A percentile compares a stretch with the other conserved stretches of the same genome.
Conservation (phyloP, 1,140 invertebrate species). For the Lordiphosa mommai region DNA sequence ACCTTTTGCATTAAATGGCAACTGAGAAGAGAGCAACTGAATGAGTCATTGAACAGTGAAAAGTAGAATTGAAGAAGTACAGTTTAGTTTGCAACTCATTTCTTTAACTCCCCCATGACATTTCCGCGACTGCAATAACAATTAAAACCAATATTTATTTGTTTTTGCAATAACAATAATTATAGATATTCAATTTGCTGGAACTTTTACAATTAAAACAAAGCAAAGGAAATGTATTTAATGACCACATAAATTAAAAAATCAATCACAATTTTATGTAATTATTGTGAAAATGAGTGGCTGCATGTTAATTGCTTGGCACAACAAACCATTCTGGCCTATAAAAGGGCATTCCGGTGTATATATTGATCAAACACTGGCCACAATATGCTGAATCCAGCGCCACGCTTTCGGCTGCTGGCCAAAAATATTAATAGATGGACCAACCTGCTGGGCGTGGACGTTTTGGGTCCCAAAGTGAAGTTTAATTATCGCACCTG, state of each 20-base stretch:
- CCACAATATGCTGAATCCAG: background rate
- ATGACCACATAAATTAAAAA: slow-evolving; percentile 17
- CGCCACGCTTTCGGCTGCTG: slow-evolving; percentile 22
- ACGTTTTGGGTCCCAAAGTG: slow-evolving; percentile 13
- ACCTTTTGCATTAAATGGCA: too few species aligned
- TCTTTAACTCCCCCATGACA: too few species aligned
- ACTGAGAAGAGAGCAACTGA: too few species aligned
- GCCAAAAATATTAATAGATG: slow-evolving; percentile 25
- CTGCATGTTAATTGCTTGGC: background rate
- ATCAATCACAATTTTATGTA: slow-evolving; percentile 22
- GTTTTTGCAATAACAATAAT: too few species aligned
- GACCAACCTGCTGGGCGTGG: slow-evolving; percentile 30
- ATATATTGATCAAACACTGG: background rate
- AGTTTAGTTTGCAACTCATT: too few species aligned
- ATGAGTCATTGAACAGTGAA: too few species aligned
- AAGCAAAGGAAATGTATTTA: background rate
- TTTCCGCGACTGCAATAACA: too few species aligned
- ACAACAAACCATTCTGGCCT: slow-evolving; percentile 5
- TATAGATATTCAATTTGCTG: background rate
- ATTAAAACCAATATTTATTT: too few species aligned
- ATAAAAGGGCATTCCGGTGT: slow-evolving; percentile 13
- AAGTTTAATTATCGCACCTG: slow-evolving; percentile 33
- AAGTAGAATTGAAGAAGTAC: too few species aligned
- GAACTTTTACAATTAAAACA: background rate
- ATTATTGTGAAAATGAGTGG: slow-evolving; percentile 6